Evolutionary conservation across 2,888 invertebrate species (phyloP), one percentile per base, ranked within the genome.

Genomic region (Yponomeuta plumbellus): DNA sequence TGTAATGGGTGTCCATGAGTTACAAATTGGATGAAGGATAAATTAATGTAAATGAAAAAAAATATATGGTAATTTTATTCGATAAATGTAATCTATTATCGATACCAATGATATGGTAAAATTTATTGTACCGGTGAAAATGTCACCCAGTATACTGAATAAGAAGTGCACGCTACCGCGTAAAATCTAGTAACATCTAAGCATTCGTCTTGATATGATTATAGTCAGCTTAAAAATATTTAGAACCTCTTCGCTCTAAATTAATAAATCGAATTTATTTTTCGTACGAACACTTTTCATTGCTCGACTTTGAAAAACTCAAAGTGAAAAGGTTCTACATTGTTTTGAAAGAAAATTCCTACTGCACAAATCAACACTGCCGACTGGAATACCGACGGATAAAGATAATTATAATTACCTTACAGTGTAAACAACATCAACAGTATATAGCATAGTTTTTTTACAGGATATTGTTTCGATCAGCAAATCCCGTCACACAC

Each of bases 121-220:
- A n/a, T n/a, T n/a, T n/a, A n/a, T n/a, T n/a, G n/a, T n/a, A n/a
- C n/a, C n/a, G n/a, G n/a, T n/a, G n/a, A n/a, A n/a, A n/a, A n/a
- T n/a, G n/a, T n/a, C n/a, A n/a, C n/a, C n/a, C n/a, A n/a, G n/a
- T n/a, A 44, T 40, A 44, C 44, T 11, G 59, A 22, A 20, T 59
- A 21, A 22, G 13, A 58, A 58, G 11, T 59, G 59, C 59, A 59
- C 22, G 59, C 59, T 20, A 20, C 17, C 21, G 74, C 77, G 74
- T 76, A 74, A 71, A 74, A 79, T 11, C 22, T 63, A 40, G 21
- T 44, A 63, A 63, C 44, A 44, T 8, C 74, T 78, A 84, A 84
- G 84, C 84, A 76, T 76, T 80, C n/a, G 23, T 20, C n/a, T 40
- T 80, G 85, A 85, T 85, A 85, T 84, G 85, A 83, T 78, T 59